A percentile compares a stretch with the other conserved stretches of the same genome.
These are phyloP conservation scores for Liasis olivaceus DNA, from an alignment of 2,797 vertebrate species.

Conservation along the genomic window DNA sequence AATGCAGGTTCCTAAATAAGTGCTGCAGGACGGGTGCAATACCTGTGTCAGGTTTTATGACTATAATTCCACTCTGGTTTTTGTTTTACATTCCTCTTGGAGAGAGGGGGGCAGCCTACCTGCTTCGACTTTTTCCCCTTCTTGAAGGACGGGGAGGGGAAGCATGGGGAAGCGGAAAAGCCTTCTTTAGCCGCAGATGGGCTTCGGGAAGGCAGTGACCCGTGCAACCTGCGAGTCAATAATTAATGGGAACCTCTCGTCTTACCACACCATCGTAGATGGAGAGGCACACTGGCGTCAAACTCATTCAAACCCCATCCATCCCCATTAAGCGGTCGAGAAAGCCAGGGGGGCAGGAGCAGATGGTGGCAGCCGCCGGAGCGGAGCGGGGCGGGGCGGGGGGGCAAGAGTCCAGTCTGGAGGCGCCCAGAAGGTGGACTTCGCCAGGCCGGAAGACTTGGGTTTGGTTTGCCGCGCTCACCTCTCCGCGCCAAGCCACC, in stretches of 20 bases:
- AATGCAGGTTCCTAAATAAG: not conserved
- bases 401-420: not conserved
- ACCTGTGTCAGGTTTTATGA: not conserved
- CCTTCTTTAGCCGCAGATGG: conserved; percentile 56
- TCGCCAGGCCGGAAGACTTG: not conserved
- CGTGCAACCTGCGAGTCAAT: conserved; percentile 58
- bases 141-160: not conserved
- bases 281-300: conserved; percentile 41
- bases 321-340: conserved; percentile 26
- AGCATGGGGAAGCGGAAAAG: conserved; percentile 19
- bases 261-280: conserved; percentile 67
- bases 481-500: conserved; percentile 9
- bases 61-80: not conserved
- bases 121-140: not conserved
- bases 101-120: not conserved
- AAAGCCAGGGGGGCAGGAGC: conserved; percentile 23
- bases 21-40: not conserved
- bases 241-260: conserved; percentile 60
- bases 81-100: not conserved
- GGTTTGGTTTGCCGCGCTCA: not conserved
- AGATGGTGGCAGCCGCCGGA: conserved; percentile 42
- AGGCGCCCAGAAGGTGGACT: not conserved
- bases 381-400: not conserved
- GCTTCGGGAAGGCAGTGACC: conserved; percentile 53
- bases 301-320: conserved; percentile 33